Conservation (phyloP, 2,797 vertebrate species). For the Coracias cyanogaster region DNA sequence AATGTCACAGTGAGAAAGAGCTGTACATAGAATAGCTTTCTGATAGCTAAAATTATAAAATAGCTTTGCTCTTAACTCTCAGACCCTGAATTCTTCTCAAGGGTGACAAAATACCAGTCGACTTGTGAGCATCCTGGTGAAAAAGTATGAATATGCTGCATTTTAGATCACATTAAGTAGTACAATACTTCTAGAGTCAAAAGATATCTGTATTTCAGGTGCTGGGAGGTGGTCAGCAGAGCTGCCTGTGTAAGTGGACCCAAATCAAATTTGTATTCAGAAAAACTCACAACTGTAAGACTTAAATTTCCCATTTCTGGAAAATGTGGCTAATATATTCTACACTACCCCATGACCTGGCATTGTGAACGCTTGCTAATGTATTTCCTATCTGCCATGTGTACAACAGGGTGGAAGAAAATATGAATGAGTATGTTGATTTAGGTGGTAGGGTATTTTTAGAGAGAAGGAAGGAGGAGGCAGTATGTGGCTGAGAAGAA, state of each 20-base stretch:
- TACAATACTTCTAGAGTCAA: neutral
- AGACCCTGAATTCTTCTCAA: neutral
- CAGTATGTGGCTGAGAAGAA: conserved; percentile 32
- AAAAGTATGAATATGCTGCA: neutral
- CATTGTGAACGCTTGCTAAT: neutral
- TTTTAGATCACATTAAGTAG: neutral
- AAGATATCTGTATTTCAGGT: neutral
- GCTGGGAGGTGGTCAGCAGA: neutral
- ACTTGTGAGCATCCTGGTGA: neutral
- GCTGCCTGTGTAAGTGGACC: neutral
- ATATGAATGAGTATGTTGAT: conserved; percentile 19
- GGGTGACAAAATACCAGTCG: neutral
- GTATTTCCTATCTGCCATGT: neutral
- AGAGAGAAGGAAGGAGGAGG: conserved; percentile 23
- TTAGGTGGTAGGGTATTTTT: conserved; percentile 38
- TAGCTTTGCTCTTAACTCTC: neutral
- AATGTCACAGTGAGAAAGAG: neutral
- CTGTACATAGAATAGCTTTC: neutral
- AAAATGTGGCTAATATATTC: neutral
- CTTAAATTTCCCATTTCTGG: neutral
- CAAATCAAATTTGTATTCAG: neutral
- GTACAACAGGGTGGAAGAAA: neutral
- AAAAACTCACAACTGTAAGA: neutral
- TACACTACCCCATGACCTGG: neutral
- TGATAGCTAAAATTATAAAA: neutral